A percentile compares a stretch with the other conserved stretches of the same genome.
Evolutionary conservation across 2,797 vertebrate genomes (phyloP).

Genomic region (Rallus crepitans): DNA sequence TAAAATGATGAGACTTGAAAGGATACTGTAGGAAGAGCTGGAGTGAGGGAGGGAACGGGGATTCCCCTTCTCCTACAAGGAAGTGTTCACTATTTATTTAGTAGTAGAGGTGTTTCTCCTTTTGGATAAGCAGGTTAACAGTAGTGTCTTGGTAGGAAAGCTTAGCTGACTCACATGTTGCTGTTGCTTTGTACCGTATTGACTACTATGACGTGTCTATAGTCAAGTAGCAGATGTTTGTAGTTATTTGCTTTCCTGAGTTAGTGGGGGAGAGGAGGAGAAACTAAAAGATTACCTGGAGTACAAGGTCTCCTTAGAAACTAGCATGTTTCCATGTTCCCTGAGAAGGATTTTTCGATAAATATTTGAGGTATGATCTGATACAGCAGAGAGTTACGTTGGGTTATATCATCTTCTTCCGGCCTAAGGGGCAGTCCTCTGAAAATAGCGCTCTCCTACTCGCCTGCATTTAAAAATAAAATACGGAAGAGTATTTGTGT

Average conservation of each 20-base stretch:
- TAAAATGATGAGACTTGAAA: constrained; percentile 18
- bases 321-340: neutral
- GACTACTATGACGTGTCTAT: neutral
- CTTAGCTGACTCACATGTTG: neutral
- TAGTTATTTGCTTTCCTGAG: neutral
- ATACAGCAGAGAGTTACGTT: neutral
- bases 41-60: neutral
- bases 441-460: neutral
- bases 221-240: neutral
- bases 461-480: neutral
- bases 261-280: neutral
- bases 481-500: neutral
- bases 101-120: neutral
- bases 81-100: neutral
- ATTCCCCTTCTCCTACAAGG: constrained; percentile 3
- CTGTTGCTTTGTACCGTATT: neutral
- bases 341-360: neutral
- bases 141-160: neutral
- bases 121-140: neutral
- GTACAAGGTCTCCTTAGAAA: neutral
- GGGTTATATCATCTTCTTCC: neutral
- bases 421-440: neutral
- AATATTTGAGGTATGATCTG: neutral
- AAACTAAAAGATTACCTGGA: neutral
- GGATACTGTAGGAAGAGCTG: neutral